phyloP scores from a whole-genome alignment of 2,797 vertebrate species.

The Cynopterus sphinx region DNA sequence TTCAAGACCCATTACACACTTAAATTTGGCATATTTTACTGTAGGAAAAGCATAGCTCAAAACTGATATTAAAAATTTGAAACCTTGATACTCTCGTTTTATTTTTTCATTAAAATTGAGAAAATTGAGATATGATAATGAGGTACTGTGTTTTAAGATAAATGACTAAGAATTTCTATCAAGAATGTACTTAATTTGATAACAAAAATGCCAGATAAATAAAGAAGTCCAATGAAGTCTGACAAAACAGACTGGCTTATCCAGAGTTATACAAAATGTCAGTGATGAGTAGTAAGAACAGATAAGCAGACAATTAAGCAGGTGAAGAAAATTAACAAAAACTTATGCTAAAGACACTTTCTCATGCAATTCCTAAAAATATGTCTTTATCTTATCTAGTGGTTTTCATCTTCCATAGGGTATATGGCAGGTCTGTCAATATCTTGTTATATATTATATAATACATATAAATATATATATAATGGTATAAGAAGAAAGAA shows the following conservation, averaged over 20 bases:
- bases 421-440: neutral
- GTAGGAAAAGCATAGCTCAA: neutral
- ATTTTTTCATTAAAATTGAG: conserved; percentile 44
- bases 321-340: conserved; percentile 33
- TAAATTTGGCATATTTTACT: conserved; percentile 31
- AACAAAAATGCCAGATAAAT: conserved; percentile 39
- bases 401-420: conserved; percentile 32
- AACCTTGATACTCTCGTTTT: neutral
- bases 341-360: conserved; percentile 6
- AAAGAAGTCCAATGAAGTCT: neutral
- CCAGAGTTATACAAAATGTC: conserved; percentile 37
- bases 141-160: conserved; percentile 16
- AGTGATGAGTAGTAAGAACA: neutral
- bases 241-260: conserved; percentile 11
- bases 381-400: neutral
- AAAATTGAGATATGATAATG: conserved; percentile 30
- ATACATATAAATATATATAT: neutral
- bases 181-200: conserved; percentile 29
- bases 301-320: neutral
- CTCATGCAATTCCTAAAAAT: conserved; percentile 25
- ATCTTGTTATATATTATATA: neutral
- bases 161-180: conserved; percentile 33
- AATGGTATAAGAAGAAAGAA: neutral
- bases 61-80: neutral
- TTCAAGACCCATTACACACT: neutral